Evolutionary conservation across 2,888 invertebrate genomes (phyloP).

Genomic region (Acrobasis consociella): DNA sequence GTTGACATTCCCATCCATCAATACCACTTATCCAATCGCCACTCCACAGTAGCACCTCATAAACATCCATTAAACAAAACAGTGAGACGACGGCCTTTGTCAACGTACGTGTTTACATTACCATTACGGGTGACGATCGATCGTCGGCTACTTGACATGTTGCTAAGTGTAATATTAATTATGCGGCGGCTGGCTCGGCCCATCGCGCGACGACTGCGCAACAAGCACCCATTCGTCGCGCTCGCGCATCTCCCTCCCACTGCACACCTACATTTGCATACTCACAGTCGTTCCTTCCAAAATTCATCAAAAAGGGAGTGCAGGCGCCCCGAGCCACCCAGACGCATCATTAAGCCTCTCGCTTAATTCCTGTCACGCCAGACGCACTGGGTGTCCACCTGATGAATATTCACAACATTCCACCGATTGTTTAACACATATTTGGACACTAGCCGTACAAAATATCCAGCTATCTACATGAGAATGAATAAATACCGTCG

Average conservation of each 20-base stretch:
- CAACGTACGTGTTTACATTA: constrained; percentile 73
- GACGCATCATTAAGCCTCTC: constrained; percentile 68
- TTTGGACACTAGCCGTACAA: constrained; percentile 72
- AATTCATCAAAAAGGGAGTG: constrained; percentile 69
- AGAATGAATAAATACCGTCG: constrained; percentile 69
- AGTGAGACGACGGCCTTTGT: constrained; percentile 65
- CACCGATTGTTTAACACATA: constrained; percentile 78
- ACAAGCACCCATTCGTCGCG: constrained; percentile 77
- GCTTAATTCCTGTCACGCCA: constrained; percentile 80
- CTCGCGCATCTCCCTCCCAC: constrained; percentile 71
- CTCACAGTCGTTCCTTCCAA: constrained; percentile 65
- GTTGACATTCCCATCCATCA: constrained; percentile 38
- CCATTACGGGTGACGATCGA: constrained; percentile 77
- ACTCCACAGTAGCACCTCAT: constrained; percentile 62
- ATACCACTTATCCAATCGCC: constrained; percentile 60
- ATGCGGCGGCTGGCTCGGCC: constrained; percentile 66
- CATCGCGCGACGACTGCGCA: constrained; percentile 63
- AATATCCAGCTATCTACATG: constrained; percentile 64
- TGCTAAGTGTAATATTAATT: constrained; percentile 76
- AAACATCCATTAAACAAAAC: constrained; percentile 62
- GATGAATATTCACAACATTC: constrained; percentile 81
- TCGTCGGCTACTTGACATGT: constrained; percentile 71
- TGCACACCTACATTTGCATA: constrained; percentile 78
- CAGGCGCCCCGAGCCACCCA: constrained; percentile 74
- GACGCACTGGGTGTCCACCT: constrained; percentile 78